phyloP scores from a whole-genome alignment of 2,797 vertebrate genomes.

The Paguma larvata region DNA sequence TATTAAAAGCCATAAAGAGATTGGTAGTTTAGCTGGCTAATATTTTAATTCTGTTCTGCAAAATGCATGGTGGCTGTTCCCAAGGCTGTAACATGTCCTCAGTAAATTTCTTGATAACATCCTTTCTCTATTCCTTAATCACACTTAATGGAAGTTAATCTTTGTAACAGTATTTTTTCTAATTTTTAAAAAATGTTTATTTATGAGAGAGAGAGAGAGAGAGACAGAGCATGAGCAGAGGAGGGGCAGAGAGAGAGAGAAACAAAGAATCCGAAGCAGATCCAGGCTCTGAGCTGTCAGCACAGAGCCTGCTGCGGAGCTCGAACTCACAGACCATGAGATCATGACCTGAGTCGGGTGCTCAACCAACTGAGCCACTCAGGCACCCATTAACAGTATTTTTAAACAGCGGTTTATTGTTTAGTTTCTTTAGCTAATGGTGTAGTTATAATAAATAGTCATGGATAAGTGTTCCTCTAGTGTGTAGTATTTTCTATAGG shows the following conservation, averaged over 20 bases:
- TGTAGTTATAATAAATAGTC: constrained; percentile 17
- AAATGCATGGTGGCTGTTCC: not conserved
- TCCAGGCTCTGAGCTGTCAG: not conserved
- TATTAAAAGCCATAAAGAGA: not conserved
- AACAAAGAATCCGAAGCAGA: not conserved
- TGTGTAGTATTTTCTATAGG: not conserved
- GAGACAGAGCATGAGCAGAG: not conserved
- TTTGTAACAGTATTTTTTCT: too few relatives aligned
- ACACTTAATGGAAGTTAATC: too few relatives aligned
- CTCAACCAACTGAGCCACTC: not conserved
- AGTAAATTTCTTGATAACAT: constrained; percentile 15
- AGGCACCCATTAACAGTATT: not conserved
- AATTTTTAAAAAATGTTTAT: not conserved
- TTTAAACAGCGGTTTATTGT: constrained; percentile 18
- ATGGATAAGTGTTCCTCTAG: not conserved
- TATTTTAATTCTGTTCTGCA: constrained; percentile 44
- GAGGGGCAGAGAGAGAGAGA: not conserved
- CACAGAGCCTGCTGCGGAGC: not conserved
- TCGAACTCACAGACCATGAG: not conserved
- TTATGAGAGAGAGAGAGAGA: not conserved
- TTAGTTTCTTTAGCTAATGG: constrained; percentile 49
- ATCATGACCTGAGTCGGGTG: not conserved
- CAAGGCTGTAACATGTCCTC: not conserved
- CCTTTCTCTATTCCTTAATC: not conserved
- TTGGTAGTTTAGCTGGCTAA: not conserved